phyloP scores from a whole-genome alignment of 2,113 vertebrate genomes.

The Artemisiospiza belli region DNA sequence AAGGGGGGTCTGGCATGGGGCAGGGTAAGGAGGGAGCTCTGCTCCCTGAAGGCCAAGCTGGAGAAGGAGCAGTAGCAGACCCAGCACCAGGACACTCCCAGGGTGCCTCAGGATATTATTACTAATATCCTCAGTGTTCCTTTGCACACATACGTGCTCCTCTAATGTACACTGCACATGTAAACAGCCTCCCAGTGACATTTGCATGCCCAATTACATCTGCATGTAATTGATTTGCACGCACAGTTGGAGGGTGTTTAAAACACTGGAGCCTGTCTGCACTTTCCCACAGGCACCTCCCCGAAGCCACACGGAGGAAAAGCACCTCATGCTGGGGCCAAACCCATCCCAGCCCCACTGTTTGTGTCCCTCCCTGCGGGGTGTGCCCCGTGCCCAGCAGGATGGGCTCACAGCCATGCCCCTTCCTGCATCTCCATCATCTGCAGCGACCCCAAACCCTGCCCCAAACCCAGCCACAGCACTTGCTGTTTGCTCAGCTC shows the following conservation, averaged over 20 bases:
- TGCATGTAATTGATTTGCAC: conserved; percentile 57
- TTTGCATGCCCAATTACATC: conserved; percentile 61
- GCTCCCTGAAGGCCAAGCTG: not conserved
- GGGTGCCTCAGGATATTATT: not conserved
- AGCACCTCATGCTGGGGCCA: not conserved
- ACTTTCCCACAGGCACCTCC: not conserved
- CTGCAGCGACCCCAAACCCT: not conserved
- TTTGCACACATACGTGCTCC: not conserved
- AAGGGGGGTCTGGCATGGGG: not conserved
- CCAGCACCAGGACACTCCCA: not conserved
- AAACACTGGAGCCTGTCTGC: not conserved
- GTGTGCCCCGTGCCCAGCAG: fast-evolving
- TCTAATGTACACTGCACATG: conserved; percentile 18
- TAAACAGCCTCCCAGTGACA: conserved; percentile 53
- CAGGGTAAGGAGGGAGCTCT: not conserved
- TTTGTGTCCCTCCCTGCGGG: not conserved
- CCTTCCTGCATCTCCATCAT: not conserved
- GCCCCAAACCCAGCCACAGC: not conserved
- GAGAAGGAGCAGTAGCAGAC: not conserved
- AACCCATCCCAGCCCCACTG: not conserved
- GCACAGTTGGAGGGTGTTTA: conserved; percentile 45
- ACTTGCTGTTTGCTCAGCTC: not conserved
- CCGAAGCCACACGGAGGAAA: fast-evolving
- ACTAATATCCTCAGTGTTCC: not conserved
- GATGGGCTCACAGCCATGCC: not conserved